Conservation (phyloP, 2,113 vertebrate species). For the Gallinago media region DNA sequence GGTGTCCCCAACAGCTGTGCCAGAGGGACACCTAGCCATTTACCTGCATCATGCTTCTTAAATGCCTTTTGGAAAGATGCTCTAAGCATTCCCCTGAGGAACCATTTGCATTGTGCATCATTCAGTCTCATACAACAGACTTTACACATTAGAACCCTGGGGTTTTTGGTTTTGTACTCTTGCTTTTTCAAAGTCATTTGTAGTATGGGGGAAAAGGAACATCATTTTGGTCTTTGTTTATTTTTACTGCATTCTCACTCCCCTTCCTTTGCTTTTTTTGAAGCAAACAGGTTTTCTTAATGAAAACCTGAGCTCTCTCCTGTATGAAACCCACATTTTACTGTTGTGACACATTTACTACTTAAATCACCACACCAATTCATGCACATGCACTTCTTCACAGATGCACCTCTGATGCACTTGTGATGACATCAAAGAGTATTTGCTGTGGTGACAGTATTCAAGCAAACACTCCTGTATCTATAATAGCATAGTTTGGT, state of each 20-base stretch:
- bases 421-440: not conserved
- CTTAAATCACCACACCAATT: not conserved
- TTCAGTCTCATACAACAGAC: too few relatives aligned
- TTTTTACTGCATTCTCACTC: not conserved
- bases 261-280: not conserved
- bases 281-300: not conserved
- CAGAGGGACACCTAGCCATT: accelerated
- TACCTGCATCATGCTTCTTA: not conserved
- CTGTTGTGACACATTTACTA: not conserved
- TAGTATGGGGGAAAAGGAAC: not conserved
- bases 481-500: not conserved
- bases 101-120: not conserved
- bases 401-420: not conserved
- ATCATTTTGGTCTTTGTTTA: not conserved
- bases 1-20: not conserved
- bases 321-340: not conserved
- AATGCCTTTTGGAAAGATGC: not conserved
- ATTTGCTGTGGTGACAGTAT: not conserved
- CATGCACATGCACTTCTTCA: not conserved
- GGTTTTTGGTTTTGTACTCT: not conserved
- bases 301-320: not conserved
- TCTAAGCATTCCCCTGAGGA: not conserved
- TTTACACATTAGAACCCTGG: too few relatives aligned
- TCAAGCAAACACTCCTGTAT: not conserved
- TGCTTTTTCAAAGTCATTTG: not conserved